phyloP scores from a whole-genome alignment of 2,113 vertebrate genomes.

The Cinclus mexicanus region DNA sequence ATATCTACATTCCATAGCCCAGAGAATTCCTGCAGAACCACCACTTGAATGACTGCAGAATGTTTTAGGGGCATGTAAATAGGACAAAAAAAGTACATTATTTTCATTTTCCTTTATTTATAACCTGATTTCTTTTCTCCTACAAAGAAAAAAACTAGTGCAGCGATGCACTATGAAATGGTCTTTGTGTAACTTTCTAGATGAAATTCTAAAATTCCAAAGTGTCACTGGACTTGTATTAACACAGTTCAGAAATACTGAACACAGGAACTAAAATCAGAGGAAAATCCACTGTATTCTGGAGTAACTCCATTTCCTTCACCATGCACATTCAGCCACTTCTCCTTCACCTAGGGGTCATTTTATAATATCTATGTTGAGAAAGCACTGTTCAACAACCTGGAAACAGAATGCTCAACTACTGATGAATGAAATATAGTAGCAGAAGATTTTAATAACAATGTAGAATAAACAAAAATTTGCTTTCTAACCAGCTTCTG shows the following conservation, averaged over 20 bases:
- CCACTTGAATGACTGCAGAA: neutral
- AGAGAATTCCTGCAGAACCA: neutral
- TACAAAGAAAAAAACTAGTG: neutral
- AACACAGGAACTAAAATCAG: neutral
- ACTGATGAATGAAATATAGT: neutral
- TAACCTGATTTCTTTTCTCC: neutral
- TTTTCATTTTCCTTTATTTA: neutral
- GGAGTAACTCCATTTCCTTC: neutral
- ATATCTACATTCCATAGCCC: neutral
- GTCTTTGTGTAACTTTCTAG: neutral
- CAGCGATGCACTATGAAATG: fast-evolving
- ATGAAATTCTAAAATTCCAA: neutral
- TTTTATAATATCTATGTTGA: neutral
- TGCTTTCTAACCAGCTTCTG: neutral
- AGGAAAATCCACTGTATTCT: neutral
- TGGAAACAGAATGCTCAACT: neutral
- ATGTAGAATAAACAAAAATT: neutral
- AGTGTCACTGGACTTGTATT: neutral
- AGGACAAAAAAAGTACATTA: neutral
- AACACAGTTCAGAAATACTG: neutral
- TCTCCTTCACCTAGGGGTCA: neutral
- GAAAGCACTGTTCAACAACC: neutral
- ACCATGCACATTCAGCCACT: neutral
- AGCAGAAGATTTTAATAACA: neutral
- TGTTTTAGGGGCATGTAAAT: neutral